Conservation (phyloP, 2,797 vertebrate genomes). For the Coregonus sp. region DNA sequence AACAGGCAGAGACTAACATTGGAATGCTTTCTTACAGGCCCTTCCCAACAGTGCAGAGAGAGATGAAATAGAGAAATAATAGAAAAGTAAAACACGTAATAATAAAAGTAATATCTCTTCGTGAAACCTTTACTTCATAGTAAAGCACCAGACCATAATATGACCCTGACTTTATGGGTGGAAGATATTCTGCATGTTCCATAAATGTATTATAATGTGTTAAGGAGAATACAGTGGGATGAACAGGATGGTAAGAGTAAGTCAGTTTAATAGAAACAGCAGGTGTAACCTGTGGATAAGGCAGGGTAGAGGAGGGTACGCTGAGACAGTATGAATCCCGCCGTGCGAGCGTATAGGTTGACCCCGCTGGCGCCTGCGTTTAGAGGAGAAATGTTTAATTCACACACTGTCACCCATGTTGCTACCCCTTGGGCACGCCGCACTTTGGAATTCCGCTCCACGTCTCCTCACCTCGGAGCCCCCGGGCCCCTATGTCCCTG, state of each 20-base stretch:
- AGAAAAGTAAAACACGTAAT: too few relatives aligned
- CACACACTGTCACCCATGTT: not conserved
- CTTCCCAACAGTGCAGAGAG: too few relatives aligned
- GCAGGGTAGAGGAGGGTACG: not conserved
- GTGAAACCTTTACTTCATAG: not conserved
- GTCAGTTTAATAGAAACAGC: not conserved
- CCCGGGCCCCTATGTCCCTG: not conserved
- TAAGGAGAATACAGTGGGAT: not conserved
- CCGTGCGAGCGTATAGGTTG: not conserved
- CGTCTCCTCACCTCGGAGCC: not conserved
- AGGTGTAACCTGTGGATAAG: not conserved
- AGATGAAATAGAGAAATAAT: too few relatives aligned
- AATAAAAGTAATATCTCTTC: too few relatives aligned
- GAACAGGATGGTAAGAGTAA: not conserved
- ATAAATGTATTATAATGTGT: not conserved
- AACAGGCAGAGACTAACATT: too few relatives aligned
- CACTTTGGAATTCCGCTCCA: slow-evolving; percentile 3
- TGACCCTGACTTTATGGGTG: not conserved
- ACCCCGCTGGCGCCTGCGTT: not conserved
- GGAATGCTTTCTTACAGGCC: too few relatives aligned
- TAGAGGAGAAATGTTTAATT: slow-evolving; percentile 2
- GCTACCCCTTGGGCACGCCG: not conserved
- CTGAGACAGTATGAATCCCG: not conserved
- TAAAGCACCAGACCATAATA: not conserved
- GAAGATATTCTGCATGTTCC: not conserved